Evolutionary conservation across 2,797 vertebrate species (phyloP).

Genomic region (Taeniopygia guttata): DNA sequence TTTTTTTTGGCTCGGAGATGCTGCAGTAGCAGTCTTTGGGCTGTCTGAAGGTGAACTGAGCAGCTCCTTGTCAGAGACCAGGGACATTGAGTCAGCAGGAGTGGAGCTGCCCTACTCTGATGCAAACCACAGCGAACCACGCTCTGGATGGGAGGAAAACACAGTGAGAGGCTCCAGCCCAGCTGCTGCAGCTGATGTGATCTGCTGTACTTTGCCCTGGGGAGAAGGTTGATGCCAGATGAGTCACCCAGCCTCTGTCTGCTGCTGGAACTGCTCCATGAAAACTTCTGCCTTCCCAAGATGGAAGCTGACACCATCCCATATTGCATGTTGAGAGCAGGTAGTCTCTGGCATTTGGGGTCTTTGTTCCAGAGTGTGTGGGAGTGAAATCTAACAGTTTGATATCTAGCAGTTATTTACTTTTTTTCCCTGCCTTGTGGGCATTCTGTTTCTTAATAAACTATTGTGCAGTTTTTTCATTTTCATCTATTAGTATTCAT

Average conservation of each 20-base stretch:
- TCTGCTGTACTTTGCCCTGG: background rate
- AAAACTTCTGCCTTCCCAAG: background rate
- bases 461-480: accelerated
- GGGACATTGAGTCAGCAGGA: background rate
- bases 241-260: accelerated
- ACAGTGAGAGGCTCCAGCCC: background rate
- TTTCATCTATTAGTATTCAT: background rate
- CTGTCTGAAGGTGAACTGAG: background rate
- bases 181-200: background rate
- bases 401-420: background rate
- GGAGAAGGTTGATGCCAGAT: background rate
- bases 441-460: background rate
- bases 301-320: accelerated
- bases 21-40: background rate
- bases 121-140: background rate
- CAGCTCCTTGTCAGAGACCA: background rate
- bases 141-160: too few species aligned
- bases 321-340: accelerated
- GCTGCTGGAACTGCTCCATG: background rate
- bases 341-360: background rate
- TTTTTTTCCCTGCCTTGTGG: background rate
- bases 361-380: background rate
- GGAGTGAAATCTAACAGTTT: background rate
- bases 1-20: background rate
- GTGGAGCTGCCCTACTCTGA: accelerated